Conservation (phyloP, 2,113 vertebrate species). For the Donacobius atricapilla region DNA sequence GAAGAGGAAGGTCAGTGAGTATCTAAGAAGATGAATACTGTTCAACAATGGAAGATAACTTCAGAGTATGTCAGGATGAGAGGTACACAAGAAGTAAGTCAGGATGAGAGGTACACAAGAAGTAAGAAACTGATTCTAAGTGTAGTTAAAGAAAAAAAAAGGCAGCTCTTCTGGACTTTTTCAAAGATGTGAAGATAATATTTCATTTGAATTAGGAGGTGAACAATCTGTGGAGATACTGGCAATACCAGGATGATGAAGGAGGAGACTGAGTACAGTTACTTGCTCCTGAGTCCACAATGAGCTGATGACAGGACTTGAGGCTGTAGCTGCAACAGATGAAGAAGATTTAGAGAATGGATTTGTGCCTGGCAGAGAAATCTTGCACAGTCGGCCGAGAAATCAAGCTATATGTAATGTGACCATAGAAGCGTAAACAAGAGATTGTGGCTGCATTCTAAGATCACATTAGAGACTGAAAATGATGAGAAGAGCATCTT, state of each 20-base stretch:
- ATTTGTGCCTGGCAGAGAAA: not conserved
- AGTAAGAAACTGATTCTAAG: not conserved
- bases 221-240: not conserved
- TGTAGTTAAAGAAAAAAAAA: not conserved
- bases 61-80: not conserved
- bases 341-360: not conserved
- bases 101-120: not conserved
- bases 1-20: not conserved
- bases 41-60: not conserved
- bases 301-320: not conserved
- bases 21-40: not conserved
- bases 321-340: not conserved
- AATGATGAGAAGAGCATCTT: not conserved
- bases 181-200: not conserved
- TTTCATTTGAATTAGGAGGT: not conserved
- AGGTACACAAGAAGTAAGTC: not conserved
- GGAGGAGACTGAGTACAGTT: not conserved
- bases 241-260: not conserved
- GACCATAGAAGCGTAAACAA: not conserved
- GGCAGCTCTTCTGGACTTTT: not conserved
- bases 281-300: not conserved
- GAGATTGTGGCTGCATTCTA: not conserved
- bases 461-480: not conserved
- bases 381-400: not conserved
- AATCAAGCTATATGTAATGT: not conserved